Evolutionary conservation across 2,113 vertebrate species (phyloP).

Genomic region (Rafetus swinhoei): DNA sequence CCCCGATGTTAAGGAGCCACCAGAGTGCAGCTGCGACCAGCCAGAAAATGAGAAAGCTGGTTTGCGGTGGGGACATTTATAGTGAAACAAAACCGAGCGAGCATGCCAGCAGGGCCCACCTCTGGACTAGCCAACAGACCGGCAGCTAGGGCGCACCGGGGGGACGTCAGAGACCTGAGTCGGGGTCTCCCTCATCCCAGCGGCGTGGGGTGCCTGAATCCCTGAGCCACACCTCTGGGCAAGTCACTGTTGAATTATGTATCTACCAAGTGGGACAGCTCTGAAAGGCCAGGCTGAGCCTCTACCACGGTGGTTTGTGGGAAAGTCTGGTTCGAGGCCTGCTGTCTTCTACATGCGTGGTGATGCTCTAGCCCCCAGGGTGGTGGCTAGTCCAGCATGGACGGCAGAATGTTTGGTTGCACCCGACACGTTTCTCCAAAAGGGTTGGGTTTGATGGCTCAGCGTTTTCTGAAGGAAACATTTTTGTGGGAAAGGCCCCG

Average conservation of each 20-base stretch:
- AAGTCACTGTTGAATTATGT: not conserved
- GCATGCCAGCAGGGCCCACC: not conserved
- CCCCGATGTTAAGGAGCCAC: not conserved
- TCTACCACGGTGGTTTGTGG: not conserved
- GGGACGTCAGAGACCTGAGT: not conserved
- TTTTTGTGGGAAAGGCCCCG: not conserved
- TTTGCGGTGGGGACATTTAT: not conserved
- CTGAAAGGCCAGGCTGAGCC: not conserved
- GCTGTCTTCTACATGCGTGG: not conserved
- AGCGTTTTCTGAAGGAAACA: not conserved
- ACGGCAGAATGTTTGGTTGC: not conserved
- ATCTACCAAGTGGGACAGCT: not conserved
- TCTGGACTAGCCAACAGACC: not conserved
- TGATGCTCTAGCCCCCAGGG: not conserved
- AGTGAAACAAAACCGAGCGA: not conserved
- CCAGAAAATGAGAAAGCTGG: not conserved
- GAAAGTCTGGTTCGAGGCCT: not conserved
- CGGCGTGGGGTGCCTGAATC: not conserved
- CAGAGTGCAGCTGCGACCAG: not conserved
- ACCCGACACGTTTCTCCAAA: not conserved
- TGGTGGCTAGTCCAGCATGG: not conserved
- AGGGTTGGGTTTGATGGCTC: not conserved
- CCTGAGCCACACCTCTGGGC: not conserved
- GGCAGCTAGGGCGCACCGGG: not conserved
- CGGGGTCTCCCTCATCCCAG: not conserved